Evolutionary conservation across 2,888 invertebrate genomes (phyloP), one percentile per base, ranked within the genome.

Genomic region (Apamea anceps): DNA sequence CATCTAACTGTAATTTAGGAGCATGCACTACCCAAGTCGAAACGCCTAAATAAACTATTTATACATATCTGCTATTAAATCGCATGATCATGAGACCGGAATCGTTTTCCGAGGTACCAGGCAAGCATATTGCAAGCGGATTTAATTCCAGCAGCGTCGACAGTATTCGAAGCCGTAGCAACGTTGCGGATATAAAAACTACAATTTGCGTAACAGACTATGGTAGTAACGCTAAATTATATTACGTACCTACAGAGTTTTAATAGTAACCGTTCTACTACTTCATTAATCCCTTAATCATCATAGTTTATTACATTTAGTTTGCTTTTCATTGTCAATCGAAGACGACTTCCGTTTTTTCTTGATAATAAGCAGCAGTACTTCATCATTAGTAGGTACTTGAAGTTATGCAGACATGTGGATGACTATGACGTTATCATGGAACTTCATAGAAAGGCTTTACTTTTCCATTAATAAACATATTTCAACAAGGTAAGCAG

Each of bases 111-210:
- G 67, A 67, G 72, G 74, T 87, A 85, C 81, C 57, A 85, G 85
- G 81, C 62, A 18, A 80, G 77, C 75, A 85, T 87, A 85, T 85
- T 85, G 87, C 85, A 87, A 85, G 81, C 73, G 85, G 85, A 85
- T 85, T 85, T 85, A 72, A 70, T 85, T 87, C 77, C 45, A 66
- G 88, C 72, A 37, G 21, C 42, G 74, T 87, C 77, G 57, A 72
- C 85, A 81, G 73, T 80, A 68, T 72, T 68, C 28, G 85, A 85
- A 85, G 77, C 85, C 85, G 13, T 81, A 81, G 74, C 48, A 68
- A 75, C 51, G 77, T 77, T 75, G 63, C 63, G 82, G 77, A 72
- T 75, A 75, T 72, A 77, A 75, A 73, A 85, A 87, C 88, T 81
- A 85, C 75, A 85, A 81, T 87, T 85, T 85, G 82, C 82, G 77